Conservation (phyloP, 1,140 invertebrate genomes). For the Stenopsyche tienmushanensis region DNA sequence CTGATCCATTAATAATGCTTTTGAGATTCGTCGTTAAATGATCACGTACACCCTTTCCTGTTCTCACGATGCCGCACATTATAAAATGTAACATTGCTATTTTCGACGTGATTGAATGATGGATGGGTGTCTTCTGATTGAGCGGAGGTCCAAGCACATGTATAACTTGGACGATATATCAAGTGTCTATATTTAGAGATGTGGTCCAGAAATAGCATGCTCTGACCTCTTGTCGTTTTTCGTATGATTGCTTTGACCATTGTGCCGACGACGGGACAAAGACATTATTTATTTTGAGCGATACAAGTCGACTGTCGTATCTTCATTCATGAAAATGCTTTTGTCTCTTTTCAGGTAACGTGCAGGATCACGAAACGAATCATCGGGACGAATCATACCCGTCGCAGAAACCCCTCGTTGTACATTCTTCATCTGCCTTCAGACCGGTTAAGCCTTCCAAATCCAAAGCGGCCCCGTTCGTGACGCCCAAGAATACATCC, state of each 20-base stretch:
- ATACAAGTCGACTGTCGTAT: too few species aligned
- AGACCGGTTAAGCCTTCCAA: constrained; percentile 28
- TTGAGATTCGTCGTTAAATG: too few species aligned
- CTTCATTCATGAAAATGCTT: too few species aligned
- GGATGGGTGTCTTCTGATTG: too few species aligned
- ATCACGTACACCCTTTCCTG: too few species aligned
- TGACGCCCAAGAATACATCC: neutral
- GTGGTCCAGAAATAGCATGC: constrained; percentile 6
- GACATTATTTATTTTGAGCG: neutral
- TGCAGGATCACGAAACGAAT: constrained; percentile 9
- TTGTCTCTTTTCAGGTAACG: constrained; percentile 16
- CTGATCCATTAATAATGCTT: too few species aligned
- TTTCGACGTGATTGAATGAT: constrained; percentile 13
- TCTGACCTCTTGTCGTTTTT: constrained; percentile 17
- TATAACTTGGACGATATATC: constrained; percentile 9
- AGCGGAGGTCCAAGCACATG: neutral
- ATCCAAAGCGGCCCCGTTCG: neutral
- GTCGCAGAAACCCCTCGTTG: neutral
- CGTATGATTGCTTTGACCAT: neutral
- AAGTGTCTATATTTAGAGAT: constrained; percentile 14
- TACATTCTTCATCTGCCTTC: constrained; percentile 28
- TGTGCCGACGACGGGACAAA: neutral
- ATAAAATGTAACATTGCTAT: too few species aligned
- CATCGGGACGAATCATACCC: neutral
- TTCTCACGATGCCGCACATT: too few species aligned